Conservation (phyloP, 2,113 vertebrate species). For the Mionectes macconnelli region DNA sequence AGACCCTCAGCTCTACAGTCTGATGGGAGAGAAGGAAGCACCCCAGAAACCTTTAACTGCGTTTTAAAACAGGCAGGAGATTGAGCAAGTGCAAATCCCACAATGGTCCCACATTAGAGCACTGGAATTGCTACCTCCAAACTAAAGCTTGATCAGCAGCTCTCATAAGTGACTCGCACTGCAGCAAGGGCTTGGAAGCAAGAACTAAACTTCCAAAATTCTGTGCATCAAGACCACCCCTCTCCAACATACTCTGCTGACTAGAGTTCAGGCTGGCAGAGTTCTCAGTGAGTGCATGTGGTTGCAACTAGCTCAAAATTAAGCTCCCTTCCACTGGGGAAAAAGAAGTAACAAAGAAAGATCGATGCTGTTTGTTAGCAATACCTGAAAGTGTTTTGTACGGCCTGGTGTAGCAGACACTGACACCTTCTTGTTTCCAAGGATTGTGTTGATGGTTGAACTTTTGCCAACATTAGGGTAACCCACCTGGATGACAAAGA, state of each 20-base stretch:
- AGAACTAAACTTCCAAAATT: neutral
- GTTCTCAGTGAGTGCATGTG: neutral
- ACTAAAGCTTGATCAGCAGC: neutral
- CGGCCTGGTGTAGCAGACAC: constrained; percentile 96
- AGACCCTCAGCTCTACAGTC: neutral
- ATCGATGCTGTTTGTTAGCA: neutral
- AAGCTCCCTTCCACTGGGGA: neutral
- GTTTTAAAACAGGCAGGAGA: neutral
- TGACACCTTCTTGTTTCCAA: constrained; percentile 95
- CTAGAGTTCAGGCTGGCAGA: neutral
- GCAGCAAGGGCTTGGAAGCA: neutral
- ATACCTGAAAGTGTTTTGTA: constrained; percentile 98
- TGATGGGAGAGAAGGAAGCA: neutral
- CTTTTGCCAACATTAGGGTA: constrained; percentile 99
- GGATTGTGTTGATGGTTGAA: constrained; percentile 95
- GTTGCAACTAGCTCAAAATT: neutral
- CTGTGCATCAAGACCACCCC: neutral
- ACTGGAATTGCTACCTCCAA: neutral
- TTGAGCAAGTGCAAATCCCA: neutral
- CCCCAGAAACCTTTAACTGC: neutral
- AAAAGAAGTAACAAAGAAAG: neutral
- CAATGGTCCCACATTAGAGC: neutral
- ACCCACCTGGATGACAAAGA: constrained; percentile 79
- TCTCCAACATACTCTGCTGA: neutral
- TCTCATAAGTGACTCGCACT: neutral